These are phyloP conservation scores for Oceanodroma leucorhoa DNA, from an alignment of 2,797 vertebrate species.

Conservation along the genomic window DNA sequence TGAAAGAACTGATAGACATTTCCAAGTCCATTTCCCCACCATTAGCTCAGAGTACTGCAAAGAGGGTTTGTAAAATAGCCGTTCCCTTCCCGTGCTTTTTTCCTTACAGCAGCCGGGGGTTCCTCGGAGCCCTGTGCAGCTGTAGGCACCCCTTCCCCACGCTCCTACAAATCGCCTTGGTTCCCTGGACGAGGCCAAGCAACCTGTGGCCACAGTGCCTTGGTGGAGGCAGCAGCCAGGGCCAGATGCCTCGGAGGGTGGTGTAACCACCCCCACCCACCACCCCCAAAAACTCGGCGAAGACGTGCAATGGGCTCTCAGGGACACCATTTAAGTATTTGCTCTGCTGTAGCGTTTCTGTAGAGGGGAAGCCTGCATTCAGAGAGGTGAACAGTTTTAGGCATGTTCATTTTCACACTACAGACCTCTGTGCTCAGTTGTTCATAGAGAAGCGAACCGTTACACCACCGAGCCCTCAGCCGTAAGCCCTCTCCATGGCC, in stretches of 20 bases:
- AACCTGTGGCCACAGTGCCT: accelerated
- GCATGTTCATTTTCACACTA: not conserved
- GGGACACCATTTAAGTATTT: too few relatives aligned
- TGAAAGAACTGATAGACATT: not conserved
- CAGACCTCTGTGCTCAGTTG: not conserved
- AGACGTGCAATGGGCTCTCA: not conserved
- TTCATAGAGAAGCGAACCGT: not conserved
- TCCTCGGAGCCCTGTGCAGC: not conserved
- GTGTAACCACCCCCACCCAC: not conserved
- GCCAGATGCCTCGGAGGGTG: not conserved
- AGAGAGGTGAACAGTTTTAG: not conserved
- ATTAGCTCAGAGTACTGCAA: not conserved
- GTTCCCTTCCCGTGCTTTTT: not conserved
- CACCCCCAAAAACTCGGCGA: not conserved
- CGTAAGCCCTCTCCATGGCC: too few relatives aligned
- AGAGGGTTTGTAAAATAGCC: not conserved
- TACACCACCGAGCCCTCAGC: not conserved
- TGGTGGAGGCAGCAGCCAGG: not conserved
- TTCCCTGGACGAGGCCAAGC: not conserved
- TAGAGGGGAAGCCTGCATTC: not conserved
- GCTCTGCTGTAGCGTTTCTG: not conserved
- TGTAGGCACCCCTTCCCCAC: not conserved
- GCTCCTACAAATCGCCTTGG: not conserved
- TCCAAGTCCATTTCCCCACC: not conserved
- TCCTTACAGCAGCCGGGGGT: accelerated